phyloP scores from a whole-genome alignment of 2,113 vertebrate species.

The Oceanodroma tethys region DNA sequence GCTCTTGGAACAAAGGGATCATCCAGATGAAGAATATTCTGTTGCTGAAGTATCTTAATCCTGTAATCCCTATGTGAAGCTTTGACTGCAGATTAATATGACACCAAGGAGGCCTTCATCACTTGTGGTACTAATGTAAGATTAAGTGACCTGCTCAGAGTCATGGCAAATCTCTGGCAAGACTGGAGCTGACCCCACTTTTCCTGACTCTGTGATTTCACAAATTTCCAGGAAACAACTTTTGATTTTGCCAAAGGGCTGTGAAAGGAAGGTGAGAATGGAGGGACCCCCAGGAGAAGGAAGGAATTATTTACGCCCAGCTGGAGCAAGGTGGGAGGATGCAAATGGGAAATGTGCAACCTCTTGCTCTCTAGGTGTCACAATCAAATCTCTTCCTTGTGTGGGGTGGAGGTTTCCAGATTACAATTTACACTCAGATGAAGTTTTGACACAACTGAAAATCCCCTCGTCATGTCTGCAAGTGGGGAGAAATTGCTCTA shows the following conservation, averaged over 20 bases:
- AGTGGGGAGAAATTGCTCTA: not conserved
- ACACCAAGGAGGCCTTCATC: not conserved
- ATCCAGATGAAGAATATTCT: not conserved
- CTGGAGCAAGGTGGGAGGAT: not conserved
- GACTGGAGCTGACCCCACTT: not conserved
- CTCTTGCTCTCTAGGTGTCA: not conserved
- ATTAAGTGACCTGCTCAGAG: not conserved
- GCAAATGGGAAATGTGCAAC: not conserved
- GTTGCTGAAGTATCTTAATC: not conserved
- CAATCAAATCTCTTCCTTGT: not conserved
- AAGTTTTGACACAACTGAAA: not conserved
- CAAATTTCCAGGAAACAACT: not conserved
- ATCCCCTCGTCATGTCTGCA: not conserved
- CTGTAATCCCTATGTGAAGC: not conserved
- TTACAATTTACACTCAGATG: not conserved
- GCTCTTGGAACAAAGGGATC: not conserved
- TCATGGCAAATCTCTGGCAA: not conserved
- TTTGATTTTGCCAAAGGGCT: not conserved
- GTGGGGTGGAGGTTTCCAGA: not conserved
- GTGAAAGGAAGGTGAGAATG: not conserved
- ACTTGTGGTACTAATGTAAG: not conserved
- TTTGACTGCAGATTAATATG: conserved; percentile 19
- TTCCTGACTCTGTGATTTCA: not conserved
- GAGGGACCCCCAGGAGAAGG: not conserved
- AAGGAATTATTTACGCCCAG: not conserved